Conservation (phyloP, 2,113 vertebrate species). For the Corythoichthys haematopterus region DNA sequence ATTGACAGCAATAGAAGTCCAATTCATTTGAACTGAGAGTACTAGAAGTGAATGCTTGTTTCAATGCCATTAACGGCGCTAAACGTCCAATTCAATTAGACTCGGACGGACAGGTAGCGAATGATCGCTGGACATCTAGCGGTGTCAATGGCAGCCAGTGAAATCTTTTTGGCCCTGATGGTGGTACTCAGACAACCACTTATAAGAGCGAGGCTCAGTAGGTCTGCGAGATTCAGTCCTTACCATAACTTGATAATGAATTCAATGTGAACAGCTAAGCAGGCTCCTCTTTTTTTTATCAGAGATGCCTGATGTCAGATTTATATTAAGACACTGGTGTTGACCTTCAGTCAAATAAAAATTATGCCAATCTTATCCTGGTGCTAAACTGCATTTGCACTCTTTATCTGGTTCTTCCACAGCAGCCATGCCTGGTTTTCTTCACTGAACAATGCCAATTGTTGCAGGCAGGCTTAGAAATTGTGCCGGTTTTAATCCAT, state of each 20-base stretch:
- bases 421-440: slow-evolving; percentile 37
- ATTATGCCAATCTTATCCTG: slow-evolving; percentile 45
- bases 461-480: slow-evolving; percentile 42
- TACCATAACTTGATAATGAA: neutral
- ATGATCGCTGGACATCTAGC: no score
- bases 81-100: no score
- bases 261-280: slow-evolving; percentile 5
- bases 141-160: no score
- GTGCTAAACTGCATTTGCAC: slow-evolving; percentile 43
- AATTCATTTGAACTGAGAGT: no score
- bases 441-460: slow-evolving; percentile 53
- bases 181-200: no score
- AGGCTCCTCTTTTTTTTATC: slow-evolving; percentile 20
- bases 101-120: no score
- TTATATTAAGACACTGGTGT: slow-evolving; percentile 13
- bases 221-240: neutral
- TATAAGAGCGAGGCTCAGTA: neutral
- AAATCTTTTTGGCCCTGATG: no score
- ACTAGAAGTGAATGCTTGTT: no score
- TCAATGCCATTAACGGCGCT: no score
- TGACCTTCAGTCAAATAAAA: slow-evolving; percentile 34
- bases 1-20: no score
- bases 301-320: slow-evolving; percentile 27
- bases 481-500: slow-evolving; percentile 48
- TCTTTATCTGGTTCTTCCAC: slow-evolving; percentile 50